These are phyloP conservation scores for Gymnogyps californianus DNA, from an alignment of 2,113 vertebrate species.

Conservation along the genomic window DNA sequence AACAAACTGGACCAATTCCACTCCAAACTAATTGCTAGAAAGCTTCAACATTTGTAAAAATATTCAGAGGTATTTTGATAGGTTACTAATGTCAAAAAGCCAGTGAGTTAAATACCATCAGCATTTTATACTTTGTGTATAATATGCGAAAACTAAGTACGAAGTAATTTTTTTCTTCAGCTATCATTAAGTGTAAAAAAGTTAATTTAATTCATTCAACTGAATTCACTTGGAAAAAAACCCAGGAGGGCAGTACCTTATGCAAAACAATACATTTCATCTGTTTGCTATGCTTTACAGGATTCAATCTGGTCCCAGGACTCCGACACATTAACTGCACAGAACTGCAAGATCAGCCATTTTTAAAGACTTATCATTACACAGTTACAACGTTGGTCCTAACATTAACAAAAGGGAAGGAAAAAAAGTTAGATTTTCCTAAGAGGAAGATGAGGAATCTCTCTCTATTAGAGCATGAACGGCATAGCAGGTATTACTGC, in stretches of 20 bases:
- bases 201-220: neutral
- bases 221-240: neutral
- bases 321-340: neutral
- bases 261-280: neutral
- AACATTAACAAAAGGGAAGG: neutral
- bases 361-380: neutral
- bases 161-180: neutral
- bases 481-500: neutral
- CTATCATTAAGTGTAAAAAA: neutral
- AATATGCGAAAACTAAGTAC: neutral
- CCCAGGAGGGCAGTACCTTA: neutral
- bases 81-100: neutral
- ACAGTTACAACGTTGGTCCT: neutral
- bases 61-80: neutral
- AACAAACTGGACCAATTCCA: neutral
- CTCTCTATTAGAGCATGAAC: neutral
- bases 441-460: neutral
- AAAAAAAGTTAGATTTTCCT: neutral
- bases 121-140: neutral
- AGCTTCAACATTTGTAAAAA: neutral
- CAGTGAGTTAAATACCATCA: neutral
- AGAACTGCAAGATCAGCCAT: neutral
- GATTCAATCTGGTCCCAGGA: neutral
- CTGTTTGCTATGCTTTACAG: neutral
- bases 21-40: neutral